phyloP scores from a whole-genome alignment of 2,113 vertebrate genomes.

The Lasiurus borealis region DNA sequence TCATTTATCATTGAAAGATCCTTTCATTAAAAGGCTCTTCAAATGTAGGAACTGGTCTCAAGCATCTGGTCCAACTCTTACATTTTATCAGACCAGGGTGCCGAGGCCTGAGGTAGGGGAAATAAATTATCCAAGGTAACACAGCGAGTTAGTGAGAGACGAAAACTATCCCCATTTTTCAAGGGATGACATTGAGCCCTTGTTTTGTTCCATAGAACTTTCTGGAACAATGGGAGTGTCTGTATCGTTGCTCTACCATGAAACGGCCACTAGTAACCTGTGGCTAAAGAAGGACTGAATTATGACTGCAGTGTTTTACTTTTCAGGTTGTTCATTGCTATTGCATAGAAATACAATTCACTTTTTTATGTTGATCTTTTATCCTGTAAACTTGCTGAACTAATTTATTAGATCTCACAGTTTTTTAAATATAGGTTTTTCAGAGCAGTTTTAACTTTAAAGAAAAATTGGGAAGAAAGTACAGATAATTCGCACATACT shows the following conservation, averaged over 20 bases:
- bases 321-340: not conserved
- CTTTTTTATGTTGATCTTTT: not conserved
- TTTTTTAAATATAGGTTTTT: not conserved
- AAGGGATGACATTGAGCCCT: not conserved
- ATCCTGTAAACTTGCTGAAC: not conserved
- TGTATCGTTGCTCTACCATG: fast-evolving
- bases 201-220: not conserved
- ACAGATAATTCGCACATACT: not conserved
- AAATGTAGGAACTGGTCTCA: not conserved
- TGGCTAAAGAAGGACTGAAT: not conserved
- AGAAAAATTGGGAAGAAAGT: not conserved
- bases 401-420: not conserved
- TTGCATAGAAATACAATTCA: not conserved
- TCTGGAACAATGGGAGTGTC: too few species aligned
- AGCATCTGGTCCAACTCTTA: not conserved
- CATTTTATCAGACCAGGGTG: not conserved
- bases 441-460: not conserved
- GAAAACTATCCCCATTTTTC: not conserved
- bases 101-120: not conserved
- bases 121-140: not conserved
- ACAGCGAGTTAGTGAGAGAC: not conserved
- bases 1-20: not conserved
- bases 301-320: not conserved
- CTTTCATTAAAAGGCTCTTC: not conserved
- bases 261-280: not conserved